These are phyloP conservation scores for Campylomormyrus numenius DNA, from an alignment of 2,113 vertebrate species.

Conservation along the genomic window DNA sequence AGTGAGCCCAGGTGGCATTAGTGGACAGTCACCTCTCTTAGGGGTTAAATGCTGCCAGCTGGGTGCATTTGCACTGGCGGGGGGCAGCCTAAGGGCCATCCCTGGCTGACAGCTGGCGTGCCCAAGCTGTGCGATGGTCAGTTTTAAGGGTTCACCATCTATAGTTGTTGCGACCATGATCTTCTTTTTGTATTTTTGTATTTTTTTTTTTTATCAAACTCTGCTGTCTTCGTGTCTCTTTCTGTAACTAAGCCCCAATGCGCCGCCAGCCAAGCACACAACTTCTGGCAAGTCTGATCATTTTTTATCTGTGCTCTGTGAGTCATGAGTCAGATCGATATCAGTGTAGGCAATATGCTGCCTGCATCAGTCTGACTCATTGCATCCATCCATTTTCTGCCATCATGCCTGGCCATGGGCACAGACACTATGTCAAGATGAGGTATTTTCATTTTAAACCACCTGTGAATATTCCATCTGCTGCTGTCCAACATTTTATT, in stretches of 20 bases:
- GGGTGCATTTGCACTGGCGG: background rate
- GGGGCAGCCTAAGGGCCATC: background rate
- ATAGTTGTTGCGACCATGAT: background rate
- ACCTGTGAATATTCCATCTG: background rate
- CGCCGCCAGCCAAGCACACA: background rate
- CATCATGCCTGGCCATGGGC: background rate
- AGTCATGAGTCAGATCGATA: background rate
- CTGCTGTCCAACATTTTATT: background rate
- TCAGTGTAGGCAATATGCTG: background rate
- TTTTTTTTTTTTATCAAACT: background rate
- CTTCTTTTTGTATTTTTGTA: background rate
- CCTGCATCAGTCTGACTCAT: background rate
- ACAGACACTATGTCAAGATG: background rate
- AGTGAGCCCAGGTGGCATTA: background rate
- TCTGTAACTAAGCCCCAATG: background rate
- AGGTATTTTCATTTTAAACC: background rate
- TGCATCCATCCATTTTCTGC: background rate
- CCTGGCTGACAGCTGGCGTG: background rate
- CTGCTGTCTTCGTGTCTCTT: background rate
- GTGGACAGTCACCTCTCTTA: background rate
- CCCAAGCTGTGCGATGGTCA: background rate
- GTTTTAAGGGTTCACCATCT: background rate
- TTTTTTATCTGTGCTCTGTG: background rate
- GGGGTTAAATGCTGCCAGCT: background rate
- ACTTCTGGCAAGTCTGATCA: background rate